phyloP scores from a whole-genome alignment of 2,113 vertebrate genomes.

The Struthio camelus region DNA sequence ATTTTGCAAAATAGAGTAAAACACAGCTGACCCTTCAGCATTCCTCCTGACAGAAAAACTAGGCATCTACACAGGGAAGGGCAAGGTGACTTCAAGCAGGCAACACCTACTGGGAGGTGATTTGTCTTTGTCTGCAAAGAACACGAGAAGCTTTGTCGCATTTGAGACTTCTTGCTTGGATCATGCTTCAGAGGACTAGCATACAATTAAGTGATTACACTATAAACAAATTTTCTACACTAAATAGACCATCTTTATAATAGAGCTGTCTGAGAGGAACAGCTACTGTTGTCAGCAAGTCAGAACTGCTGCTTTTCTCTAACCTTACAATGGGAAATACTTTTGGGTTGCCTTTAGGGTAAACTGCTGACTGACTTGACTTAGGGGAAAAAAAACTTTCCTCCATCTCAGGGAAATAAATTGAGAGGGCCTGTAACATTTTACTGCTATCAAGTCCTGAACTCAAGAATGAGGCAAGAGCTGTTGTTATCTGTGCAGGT shows the following conservation, averaged over 20 bases:
- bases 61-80: neutral
- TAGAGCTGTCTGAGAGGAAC: neutral
- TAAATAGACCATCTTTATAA: neutral
- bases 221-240: neutral
- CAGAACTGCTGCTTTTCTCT: neutral
- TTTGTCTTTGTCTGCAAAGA: neutral
- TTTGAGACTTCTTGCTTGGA: neutral
- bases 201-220: neutral
- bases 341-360: neutral
- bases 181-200: neutral
- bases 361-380: neutral
- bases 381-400: neutral
- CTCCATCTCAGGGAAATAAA: neutral
- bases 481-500: neutral
- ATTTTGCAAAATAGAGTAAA: neutral
- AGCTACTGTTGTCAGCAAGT: neutral
- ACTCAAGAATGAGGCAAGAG: neutral
- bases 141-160: neutral
- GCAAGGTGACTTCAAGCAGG: fast-evolving
- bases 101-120: neutral
- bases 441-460: neutral
- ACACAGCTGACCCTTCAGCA: neutral
- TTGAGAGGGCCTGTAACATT: neutral
- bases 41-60: neutral
- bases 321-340: neutral